Conservation (phyloP, 2,113 vertebrate species). For the Mirza zaza region DNA sequence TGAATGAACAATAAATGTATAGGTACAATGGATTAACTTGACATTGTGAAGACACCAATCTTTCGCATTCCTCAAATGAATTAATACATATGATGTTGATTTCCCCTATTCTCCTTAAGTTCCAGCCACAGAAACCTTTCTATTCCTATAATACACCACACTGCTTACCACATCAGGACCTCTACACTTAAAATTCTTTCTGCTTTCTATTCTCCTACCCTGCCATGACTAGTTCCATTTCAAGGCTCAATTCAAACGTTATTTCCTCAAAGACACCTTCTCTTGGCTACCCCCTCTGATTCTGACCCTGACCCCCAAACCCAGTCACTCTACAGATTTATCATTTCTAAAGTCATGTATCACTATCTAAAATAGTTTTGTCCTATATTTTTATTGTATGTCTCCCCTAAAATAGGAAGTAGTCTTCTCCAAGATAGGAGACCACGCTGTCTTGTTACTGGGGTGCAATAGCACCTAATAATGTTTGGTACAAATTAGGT, state of each 20-base stretch:
- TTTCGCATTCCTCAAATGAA: not conserved
- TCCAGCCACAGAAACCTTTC: not conserved
- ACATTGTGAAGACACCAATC: not conserved
- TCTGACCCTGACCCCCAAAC: not conserved
- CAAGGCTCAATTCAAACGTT: not conserved
- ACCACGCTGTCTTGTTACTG: not conserved
- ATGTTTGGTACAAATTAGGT: not conserved
- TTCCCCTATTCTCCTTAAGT: no score
- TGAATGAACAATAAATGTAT: not conserved
- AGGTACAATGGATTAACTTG: not conserved
- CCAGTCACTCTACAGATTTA: not conserved
- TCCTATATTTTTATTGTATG: not conserved
- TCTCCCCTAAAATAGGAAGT: not conserved
- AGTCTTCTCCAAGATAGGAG: not conserved
- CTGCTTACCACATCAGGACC: not conserved
- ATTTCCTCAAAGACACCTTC: not conserved
- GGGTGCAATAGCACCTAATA: not conserved
- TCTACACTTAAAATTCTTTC: not conserved
- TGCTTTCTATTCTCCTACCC: not conserved
- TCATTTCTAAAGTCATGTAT: not conserved
- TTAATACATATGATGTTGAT: fast-evolving
- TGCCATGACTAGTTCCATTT: not conserved
- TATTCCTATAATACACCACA: not conserved
- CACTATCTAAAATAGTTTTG: not conserved
- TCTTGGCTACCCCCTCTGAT: not conserved